A percentile compares a stretch with the other conserved stretches of the same genome.
These are phyloP conservation scores for Eupeodes latifasciatus DNA, from an alignment of 2,888 invertebrate genomes.

Conservation along the genomic window DNA sequence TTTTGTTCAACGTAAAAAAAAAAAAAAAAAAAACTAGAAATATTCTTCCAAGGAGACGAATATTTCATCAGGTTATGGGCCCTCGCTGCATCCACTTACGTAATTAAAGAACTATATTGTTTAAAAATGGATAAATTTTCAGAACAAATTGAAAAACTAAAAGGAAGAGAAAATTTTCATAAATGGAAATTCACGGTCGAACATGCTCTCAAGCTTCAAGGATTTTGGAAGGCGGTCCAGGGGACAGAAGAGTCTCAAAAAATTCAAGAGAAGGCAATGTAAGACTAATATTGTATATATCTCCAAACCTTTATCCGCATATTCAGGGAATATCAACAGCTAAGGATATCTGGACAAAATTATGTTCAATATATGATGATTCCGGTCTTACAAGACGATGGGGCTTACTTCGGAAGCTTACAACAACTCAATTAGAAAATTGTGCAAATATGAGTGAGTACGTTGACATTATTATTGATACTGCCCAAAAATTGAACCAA, in stretches of 20 bases:
- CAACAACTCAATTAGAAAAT: conserved; percentile 26
- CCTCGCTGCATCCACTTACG: too few relatives aligned
- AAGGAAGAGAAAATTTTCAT: conserved; percentile 57
- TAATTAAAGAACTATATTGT: too few relatives aligned
- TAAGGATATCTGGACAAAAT: conserved; percentile 51
- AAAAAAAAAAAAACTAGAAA: too few relatives aligned
- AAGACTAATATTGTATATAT: conserved; percentile 35
- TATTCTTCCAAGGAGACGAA: too few relatives aligned
- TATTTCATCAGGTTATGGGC: too few relatives aligned
- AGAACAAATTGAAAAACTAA: conserved; percentile 23
- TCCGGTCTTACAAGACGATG: conserved; percentile 44
- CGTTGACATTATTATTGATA: conserved; percentile 48
- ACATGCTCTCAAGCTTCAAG: conserved; percentile 43
- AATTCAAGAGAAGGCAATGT: not conserved
- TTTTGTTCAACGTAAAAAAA: too few relatives aligned
- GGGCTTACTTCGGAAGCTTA: too few relatives aligned
- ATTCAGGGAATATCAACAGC: conserved; percentile 40
- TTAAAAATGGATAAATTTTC: not conserved
- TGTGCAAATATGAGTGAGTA: conserved; percentile 41
- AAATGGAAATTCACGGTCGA: too few relatives aligned
- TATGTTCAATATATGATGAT: conserved; percentile 46
- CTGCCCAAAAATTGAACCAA: conserved; percentile 56
- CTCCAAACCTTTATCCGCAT: conserved; percentile 37
- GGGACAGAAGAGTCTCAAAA: conserved; percentile 15
- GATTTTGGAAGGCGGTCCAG: conserved; percentile 43